Conservation (phyloP, 2,797 vertebrate species). For the Sebastes matsubarae region DNA sequence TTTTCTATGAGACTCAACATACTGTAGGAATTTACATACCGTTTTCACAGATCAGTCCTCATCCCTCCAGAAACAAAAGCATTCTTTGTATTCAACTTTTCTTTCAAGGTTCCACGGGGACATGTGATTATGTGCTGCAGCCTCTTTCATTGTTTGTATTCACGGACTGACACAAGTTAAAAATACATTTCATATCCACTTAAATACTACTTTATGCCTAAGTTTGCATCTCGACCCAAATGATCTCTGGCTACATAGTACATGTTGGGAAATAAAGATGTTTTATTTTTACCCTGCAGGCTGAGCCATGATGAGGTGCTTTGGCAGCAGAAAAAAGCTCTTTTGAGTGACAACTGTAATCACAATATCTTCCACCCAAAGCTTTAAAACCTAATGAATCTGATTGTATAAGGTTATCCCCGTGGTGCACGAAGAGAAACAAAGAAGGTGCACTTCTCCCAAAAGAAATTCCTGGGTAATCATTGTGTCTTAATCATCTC, state of each 20-base stretch:
- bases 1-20: slow-evolving; percentile 7
- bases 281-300: background rate
- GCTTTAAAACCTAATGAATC: background rate
- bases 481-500: slow-evolving; percentile 7
- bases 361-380: background rate
- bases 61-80: background rate
- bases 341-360: background rate
- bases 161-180: background rate
- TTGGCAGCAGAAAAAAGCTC: background rate
- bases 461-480: background rate
- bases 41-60: background rate
- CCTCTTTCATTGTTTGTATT: slow-evolving; percentile 2
- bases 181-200: slow-evolving; percentile 8
- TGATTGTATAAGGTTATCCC: background rate
- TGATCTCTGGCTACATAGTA: background rate
- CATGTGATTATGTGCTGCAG: background rate
- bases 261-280: background rate
- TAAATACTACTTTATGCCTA: background rate
- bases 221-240: background rate
- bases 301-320: background rate
- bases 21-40: background rate
- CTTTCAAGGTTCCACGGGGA: background rate
- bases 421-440: background rate
- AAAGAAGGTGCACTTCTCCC: background rate
- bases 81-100: background rate